Percentiles rank a stretch among this genome's conserved stretches.
Conservation (phyloP, 2,113 vertebrate genomes). For the Nibea coibor region DNA sequence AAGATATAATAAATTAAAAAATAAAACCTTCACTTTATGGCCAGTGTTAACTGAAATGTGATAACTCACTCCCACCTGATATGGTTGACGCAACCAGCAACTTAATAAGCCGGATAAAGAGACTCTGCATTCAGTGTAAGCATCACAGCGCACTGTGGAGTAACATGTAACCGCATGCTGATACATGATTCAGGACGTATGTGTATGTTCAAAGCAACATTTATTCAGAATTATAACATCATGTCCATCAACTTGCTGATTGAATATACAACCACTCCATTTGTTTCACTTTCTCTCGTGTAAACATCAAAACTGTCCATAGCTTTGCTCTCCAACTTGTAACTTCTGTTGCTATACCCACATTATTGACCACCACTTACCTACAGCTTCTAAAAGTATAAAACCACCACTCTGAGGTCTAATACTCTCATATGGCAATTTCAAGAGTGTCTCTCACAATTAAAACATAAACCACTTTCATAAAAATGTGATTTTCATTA, state of each 20-base stretch:
- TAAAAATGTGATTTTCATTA: background rate
- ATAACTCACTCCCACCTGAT: conserved; percentile 3
- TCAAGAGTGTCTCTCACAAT: background rate
- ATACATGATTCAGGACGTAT: too few relatives aligned
- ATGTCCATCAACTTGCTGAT: background rate
- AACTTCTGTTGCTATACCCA: background rate
- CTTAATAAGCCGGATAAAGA: background rate
- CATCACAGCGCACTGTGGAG: background rate
- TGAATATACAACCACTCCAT: background rate
- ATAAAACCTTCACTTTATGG: background rate
- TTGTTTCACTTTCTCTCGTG: background rate
- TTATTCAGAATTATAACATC: background rate
- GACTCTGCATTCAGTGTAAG: background rate
- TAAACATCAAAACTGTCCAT: background rate
- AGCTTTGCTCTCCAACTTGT: background rate
- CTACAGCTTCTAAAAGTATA: background rate
- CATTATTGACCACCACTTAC: background rate
- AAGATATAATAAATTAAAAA: background rate
- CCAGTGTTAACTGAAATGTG: background rate
- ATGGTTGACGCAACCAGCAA: background rate
- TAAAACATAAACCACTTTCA: background rate
- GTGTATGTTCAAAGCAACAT: background rate
- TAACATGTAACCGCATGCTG: background rate
- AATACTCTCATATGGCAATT: background rate
- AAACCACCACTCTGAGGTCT: background rate